Percentiles rank a stretch among this genome's conserved stretches.
Conservation (phyloP, 2,797 vertebrate species). For the Tangara arthus region DNA sequence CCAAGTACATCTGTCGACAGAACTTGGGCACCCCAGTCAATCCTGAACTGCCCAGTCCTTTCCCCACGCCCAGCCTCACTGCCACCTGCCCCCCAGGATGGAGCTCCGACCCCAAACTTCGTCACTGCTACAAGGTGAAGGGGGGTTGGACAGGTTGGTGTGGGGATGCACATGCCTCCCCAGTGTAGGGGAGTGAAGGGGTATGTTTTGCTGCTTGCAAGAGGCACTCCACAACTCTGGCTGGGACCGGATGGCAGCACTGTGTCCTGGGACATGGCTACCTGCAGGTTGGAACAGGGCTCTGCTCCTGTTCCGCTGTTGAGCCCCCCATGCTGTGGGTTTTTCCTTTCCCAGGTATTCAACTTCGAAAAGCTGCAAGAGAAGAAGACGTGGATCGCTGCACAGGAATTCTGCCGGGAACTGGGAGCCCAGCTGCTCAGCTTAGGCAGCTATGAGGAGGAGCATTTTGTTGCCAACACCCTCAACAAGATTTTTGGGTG, state of each 20-base stretch:
- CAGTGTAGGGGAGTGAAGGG: background rate
- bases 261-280: accelerated
- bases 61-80: slow-evolving; percentile 87
- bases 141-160: accelerated
- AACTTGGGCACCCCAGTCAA: slow-evolving; percentile 83
- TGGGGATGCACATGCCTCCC: background rate
- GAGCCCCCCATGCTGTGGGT: background rate
- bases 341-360: slow-evolving; percentile 80
- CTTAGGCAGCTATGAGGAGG: slow-evolving; percentile 85
- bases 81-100: slow-evolving; percentile 86
- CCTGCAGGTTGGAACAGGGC: accelerated
- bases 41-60: slow-evolving; percentile 80
- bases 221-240: background rate
- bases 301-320: background rate
- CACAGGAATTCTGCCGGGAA: slow-evolving; percentile 85
- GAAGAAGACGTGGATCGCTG: slow-evolving; percentile 88
- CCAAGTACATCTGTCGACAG: slow-evolving; percentile 94
- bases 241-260: background rate
- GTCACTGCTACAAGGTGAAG: slow-evolving; percentile 92
- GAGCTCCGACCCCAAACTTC: slow-evolving; percentile 84
- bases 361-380: slow-evolving; percentile 81
- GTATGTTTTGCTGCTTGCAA: background rate
- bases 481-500: slow-evolving; percentile 93
- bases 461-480: slow-evolving; percentile 84
- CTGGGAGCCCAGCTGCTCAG: slow-evolving; percentile 90